phyloP scores from a whole-genome alignment of 2,888 invertebrate genomes.

The Diaprepes abbreviatus region DNA sequence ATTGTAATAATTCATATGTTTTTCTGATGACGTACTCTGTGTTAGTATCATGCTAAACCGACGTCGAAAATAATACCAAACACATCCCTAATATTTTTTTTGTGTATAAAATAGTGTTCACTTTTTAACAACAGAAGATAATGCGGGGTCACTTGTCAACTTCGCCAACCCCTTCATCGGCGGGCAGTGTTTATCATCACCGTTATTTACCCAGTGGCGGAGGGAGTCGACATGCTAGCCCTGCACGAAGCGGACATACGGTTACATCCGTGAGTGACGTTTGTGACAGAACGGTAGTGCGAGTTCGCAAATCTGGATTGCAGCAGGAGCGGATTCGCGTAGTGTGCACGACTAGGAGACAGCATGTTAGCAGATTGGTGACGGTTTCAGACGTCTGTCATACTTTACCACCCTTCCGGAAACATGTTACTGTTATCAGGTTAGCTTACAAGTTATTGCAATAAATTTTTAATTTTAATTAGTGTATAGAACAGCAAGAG shows the following conservation, averaged over 20 bases:
- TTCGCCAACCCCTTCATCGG: constrained; percentile 46
- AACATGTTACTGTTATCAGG: constrained; percentile 67
- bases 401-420: constrained; percentile 63
- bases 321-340: constrained; percentile 65
- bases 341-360: constrained; percentile 66
- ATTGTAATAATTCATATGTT: background rate
- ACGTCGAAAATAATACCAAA: constrained; percentile 1
- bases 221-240: constrained; percentile 50
- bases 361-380: constrained; percentile 65
- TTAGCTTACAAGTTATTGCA: constrained; percentile 56
- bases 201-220: constrained; percentile 47
- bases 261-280: constrained; percentile 54
- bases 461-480: too few species aligned
- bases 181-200: constrained; percentile 48
- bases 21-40: background rate
- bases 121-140: background rate
- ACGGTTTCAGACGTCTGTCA: constrained; percentile 65
- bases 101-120: background rate
- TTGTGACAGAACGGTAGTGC: constrained; percentile 64
- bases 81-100: background rate
- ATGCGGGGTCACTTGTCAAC: constrained; percentile 49
- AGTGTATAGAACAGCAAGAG: too few species aligned
- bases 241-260: constrained; percentile 49
- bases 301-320: constrained; percentile 63
- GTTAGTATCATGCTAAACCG: too few species aligned